Evolutionary conservation across 2,113 vertebrate genomes (phyloP).

Genomic region (Talpa occidentalis): DNA sequence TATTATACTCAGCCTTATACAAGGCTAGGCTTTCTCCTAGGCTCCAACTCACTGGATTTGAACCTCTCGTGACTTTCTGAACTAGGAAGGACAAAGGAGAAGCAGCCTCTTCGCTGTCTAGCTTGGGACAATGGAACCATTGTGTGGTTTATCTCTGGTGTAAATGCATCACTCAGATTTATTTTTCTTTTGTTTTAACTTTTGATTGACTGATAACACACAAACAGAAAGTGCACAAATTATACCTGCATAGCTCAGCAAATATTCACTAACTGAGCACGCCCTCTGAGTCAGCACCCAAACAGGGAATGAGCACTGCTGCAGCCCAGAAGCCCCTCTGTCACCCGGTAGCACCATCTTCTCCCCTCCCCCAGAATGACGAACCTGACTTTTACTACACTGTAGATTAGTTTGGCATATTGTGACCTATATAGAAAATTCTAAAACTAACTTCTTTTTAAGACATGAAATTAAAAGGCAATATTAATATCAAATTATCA

Average conservation of each 20-base stretch:
- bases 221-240: not conserved
- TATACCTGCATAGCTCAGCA: not conserved
- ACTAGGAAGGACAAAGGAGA: constrained; percentile 43
- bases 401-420: not conserved
- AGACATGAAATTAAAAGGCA: constrained; percentile 46
- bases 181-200: constrained; percentile 44
- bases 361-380: not conserved
- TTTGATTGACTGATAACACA: constrained; percentile 1
- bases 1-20: constrained; percentile 40
- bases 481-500: not conserved
- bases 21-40: constrained; percentile 6
- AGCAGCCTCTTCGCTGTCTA: not conserved
- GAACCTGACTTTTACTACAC: constrained; percentile 19
- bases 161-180: not conserved
- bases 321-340: not conserved
- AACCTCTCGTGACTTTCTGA: constrained; percentile 49
- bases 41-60: constrained; percentile 53
- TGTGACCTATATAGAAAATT: constrained; percentile 41
- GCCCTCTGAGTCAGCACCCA: not conserved
- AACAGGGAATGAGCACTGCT: not conserved
- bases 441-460: not conserved
- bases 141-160: not conserved
- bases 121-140: not conserved
- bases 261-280: not conserved
- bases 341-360: not conserved